Conservation (phyloP, 35 echinoderm and acorn worm genomes). For the Amphiura filiformis region DNA sequence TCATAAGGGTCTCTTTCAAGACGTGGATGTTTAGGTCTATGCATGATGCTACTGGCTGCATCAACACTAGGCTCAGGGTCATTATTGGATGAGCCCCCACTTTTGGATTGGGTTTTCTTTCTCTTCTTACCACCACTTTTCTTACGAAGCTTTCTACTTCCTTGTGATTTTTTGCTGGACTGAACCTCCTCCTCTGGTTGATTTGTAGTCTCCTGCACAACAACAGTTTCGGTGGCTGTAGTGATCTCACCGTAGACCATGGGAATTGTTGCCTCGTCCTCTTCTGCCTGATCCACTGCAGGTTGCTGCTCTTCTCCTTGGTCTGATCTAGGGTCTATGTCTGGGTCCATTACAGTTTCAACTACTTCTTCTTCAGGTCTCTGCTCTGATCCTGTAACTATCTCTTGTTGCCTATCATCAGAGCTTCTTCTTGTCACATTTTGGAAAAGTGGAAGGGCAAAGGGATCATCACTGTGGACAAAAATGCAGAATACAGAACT, state of each 20-base stretch:
- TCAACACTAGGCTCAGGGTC: neutral
- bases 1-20: constrained; percentile 70
- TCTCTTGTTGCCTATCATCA: too few species aligned
- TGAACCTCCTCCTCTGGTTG: neutral
- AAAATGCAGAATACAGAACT: neutral
- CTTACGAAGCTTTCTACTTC: neutral
- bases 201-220: neutral
- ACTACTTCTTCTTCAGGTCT: neutral
- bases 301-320: neutral
- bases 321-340: neutral
- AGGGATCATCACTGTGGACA: constrained; percentile 42
- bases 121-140: constrained; percentile 4
- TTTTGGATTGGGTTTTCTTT: neutral
- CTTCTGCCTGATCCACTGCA: neutral
- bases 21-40: neutral
- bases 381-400: neutral
- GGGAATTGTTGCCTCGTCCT: constrained; percentile 56
- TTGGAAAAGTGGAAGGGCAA: constrained; percentile 10
- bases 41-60: neutral
- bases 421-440: too few species aligned
- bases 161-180: neutral
- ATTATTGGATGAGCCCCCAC: neutral
- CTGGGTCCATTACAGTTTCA: neutral
- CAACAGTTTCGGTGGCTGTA: neutral
- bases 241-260: constrained; percentile 1